A percentile compares a stretch with the other conserved stretches of the same genome.
Evolutionary conservation across 2,888 invertebrate genomes (phyloP).

Genomic region (Griposia aprilina): DNA sequence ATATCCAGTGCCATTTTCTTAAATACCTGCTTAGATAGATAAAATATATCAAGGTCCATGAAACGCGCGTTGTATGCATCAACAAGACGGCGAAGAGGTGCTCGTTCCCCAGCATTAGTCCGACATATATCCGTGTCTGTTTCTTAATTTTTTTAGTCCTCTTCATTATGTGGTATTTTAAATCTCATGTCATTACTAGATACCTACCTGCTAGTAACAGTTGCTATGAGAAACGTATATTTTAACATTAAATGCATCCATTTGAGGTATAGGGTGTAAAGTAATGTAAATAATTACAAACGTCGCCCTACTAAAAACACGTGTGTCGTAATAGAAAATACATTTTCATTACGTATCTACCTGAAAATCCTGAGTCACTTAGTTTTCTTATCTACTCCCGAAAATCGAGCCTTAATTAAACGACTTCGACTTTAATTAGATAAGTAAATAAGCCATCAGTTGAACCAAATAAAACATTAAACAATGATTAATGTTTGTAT

Average conservation of each 20-base stretch:
- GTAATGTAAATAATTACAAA: not conserved
- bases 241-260: not conserved
- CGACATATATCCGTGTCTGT: too few species aligned
- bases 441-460: conserved; percentile 45
- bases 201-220: too few species aligned
- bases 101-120: too few species aligned
- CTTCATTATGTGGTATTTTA: not conserved
- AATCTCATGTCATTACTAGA: not conserved
- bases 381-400: not conserved
- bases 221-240: not conserved
- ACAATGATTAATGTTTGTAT: conserved; percentile 59
- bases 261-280: not conserved
- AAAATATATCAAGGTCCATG: too few species aligned
- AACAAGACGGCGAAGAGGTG: too few species aligned
- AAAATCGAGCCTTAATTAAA: conserved; percentile 5
- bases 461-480: conserved; percentile 48
- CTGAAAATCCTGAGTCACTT: not conserved
- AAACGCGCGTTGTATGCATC: too few species aligned
- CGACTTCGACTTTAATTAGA: conserved; percentile 46
- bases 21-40: too few species aligned
- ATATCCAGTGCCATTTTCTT: too few species aligned
- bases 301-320: not conserved
- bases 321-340: not conserved
- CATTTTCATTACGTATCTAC: not conserved
- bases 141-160: not conserved